Base-by-base conservation (phyloP, 2,797 vertebrate species). In the Anas bernieri region DNA sequence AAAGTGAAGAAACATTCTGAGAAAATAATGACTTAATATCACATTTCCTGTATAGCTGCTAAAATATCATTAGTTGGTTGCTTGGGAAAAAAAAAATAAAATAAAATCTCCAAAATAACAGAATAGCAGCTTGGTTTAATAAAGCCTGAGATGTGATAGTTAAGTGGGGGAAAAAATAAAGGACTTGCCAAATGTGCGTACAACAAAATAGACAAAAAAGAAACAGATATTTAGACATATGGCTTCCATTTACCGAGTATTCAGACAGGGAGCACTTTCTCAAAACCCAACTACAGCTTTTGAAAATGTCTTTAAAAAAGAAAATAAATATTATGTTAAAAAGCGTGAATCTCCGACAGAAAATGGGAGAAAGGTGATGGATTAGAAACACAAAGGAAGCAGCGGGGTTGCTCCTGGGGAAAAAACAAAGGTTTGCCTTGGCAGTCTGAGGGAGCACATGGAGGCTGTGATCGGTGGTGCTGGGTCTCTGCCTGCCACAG, bases 11-110 rank as follows among this genome's bases (percentile, higher is more conserved):
- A 95, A 83, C 82, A 70, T 66, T 92, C 59, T 88, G 63, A 77
- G 81, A 94, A 95, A 93, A 94, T 96, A 96, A 95, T 95, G 89
- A 63, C 72, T 96, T 96, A 95, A 93, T 95, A 92, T 89, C 93
- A 77, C 76, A 86, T 95, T 96, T 90, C 87, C 86, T 92, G 37
- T 85, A 73, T 86, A 85, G 66, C 88, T n/a, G 15, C 86, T 94
- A 92, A 96, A 95, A 96, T 94, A 72, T 94, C 88, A 93, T 76
- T 94, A 58, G 66, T 56, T 28, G 35, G 89, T 87, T 92, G 88
- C 88, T 94, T 79, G 58, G 43, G 43, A 31, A 50, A 55, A 55
- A 48, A 55, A 55, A 22, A 46, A 46, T 22, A 46, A 46, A 17
- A 67, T 55, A 48, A 66, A 2, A 15, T 11, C 62, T 92, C 80